Evolutionary conservation across 2,113 vertebrate species (phyloP).

Genomic region (Edolisoma coerulescens): DNA sequence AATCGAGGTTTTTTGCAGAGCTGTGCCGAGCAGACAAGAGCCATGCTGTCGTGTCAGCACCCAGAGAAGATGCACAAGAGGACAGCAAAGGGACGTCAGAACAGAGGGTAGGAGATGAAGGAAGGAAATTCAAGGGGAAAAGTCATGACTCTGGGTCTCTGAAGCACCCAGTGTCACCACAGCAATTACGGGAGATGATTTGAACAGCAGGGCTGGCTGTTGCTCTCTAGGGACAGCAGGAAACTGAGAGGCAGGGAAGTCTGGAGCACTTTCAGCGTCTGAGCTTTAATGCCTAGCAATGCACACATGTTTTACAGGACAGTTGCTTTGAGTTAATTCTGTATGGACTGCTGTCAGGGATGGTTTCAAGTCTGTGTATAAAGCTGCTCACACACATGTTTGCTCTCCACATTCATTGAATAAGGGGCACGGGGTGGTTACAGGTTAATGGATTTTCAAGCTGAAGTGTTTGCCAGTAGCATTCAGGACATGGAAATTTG

Average conservation of each 20-base stretch:
- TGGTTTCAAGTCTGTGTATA: background rate
- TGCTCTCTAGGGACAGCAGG: background rate
- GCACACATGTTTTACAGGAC: conserved; percentile 1
- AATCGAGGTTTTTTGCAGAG: background rate
- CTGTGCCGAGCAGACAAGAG: background rate
- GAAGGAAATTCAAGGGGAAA: background rate
- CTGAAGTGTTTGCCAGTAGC: conserved; percentile 22
- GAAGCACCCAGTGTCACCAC: background rate
- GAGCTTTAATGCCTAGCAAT: background rate
- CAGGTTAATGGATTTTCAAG: conserved; percentile 57
- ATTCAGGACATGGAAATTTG: conserved; percentile 6
- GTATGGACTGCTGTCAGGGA: background rate
- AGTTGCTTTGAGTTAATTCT: conserved; percentile 46
- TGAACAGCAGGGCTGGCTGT: background rate
- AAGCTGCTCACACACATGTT: conserved; percentile 30
- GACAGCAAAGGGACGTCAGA: background rate
- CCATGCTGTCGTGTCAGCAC: background rate
- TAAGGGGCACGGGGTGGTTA: background rate
- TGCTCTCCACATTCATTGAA: background rate
- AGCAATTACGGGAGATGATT: background rate
- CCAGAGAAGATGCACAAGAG: background rate
- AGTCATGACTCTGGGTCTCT: background rate
- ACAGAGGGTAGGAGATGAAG: background rate
- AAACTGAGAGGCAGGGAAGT: background rate
- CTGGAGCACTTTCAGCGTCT: background rate